Evolutionary conservation across 2,888 invertebrate species (phyloP).

Genomic region (Malacosoma neustria): DNA sequence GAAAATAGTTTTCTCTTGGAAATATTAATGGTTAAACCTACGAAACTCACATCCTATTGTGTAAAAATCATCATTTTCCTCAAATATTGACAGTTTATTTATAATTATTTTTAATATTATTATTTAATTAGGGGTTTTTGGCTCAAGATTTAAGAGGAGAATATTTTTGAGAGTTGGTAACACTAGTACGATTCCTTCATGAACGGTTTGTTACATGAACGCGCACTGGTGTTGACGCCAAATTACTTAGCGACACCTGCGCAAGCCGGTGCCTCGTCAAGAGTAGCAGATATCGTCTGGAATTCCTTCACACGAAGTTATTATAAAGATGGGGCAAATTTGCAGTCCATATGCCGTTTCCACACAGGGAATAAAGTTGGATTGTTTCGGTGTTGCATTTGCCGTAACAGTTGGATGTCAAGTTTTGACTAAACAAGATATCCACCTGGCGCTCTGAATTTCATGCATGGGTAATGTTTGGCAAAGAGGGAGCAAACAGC

Average conservation of each 20-base stretch:
- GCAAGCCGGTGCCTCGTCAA: conserved; percentile 91
- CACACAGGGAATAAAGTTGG: conserved; percentile 94
- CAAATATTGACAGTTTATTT: too few relatives aligned
- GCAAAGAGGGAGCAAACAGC: conserved; percentile 86
- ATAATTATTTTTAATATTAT: too few relatives aligned
- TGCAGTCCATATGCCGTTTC: conserved; percentile 95
- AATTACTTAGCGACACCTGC: conserved; percentile 73
- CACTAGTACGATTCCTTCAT: conserved; percentile 87
- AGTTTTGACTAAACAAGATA: conserved; percentile 90
- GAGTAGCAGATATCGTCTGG: conserved; percentile 96
- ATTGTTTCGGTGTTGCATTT: conserved; percentile 97
- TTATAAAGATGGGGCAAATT: conserved; percentile 94
- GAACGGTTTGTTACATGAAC: conserved; percentile 89
- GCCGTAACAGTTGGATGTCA: conserved; percentile 97
- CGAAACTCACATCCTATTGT: too few relatives aligned
- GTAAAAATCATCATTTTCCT: too few relatives aligned
- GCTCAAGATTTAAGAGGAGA: too few relatives aligned
- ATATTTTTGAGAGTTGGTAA: too few relatives aligned
- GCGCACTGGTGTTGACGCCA: conserved; percentile 83
- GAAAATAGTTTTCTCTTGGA: too few relatives aligned
- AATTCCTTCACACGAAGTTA: conserved; percentile 93
- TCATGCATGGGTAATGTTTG: conserved; percentile 98
- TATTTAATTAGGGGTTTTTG: too few relatives aligned
- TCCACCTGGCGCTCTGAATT: conserved; percentile 96
- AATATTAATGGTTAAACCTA: too few relatives aligned